Evolutionary conservation across 2,113 vertebrate species (phyloP).

Genomic region (Charina bottae): DNA sequence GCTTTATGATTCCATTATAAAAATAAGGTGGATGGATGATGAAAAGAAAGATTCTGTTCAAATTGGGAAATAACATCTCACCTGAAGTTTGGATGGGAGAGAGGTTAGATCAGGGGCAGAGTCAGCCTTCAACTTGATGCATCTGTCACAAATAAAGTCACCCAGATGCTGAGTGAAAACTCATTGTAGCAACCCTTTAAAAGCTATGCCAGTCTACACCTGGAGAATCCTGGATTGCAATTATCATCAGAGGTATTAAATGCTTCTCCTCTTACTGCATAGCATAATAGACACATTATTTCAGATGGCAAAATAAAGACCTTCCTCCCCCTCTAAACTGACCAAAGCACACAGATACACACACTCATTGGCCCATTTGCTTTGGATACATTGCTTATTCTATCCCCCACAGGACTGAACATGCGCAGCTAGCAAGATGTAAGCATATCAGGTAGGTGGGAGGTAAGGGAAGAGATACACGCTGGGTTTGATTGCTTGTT

Average conservation of each 20-base stretch:
- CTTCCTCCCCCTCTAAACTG: background rate
- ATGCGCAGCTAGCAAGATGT: background rate
- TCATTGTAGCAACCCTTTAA: background rate
- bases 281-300: background rate
- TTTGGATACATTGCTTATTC: conserved; percentile 13
- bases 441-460: background rate
- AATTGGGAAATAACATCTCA: background rate
- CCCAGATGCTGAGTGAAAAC: background rate
- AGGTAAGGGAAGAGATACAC: conserved; percentile 27
- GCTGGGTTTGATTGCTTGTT: conserved; percentile 14
- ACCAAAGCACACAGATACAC: background rate
- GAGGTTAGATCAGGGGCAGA: background rate
- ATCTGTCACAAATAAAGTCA: background rate
- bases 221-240: background rate
- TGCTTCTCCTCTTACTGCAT: background rate
- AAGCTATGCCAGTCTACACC: background rate
- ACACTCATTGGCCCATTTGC: conserved; percentile 4
- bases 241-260: background rate
- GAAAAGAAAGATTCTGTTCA: background rate
- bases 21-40: background rate
- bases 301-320: background rate
- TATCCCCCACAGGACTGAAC: conserved; percentile 2
- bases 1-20: background rate
- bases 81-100: background rate
- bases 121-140: background rate